phyloP scores from a whole-genome alignment of 2,888 invertebrate genomes.

The Lordiphosa fenestrarum region DNA sequence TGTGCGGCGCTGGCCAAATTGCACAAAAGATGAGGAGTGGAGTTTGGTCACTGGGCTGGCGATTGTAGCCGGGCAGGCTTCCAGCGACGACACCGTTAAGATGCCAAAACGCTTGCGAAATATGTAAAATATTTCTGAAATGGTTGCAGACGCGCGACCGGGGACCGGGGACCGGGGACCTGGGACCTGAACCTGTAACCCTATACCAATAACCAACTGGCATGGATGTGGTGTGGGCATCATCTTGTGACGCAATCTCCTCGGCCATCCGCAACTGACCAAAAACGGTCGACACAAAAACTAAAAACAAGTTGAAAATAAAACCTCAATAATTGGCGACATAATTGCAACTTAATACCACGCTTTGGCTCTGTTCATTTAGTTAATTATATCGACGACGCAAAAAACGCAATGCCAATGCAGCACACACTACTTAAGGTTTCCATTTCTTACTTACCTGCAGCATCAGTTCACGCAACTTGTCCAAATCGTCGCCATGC shows the following conservation, averaged over 20 bases:
- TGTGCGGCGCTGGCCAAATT: conserved; percentile 35
- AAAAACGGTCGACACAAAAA: conserved; percentile 21
- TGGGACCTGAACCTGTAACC: conserved; percentile 47
- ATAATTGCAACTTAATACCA: conserved; percentile 74
- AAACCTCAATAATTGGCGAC: conserved; percentile 73
- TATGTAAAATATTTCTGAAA: conserved; percentile 69
- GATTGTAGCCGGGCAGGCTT: conserved; percentile 68
- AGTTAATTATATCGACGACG: conserved; percentile 69
- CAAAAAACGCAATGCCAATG: conserved; percentile 51
- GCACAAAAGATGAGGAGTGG: conserved; percentile 58
- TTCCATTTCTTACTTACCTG: conserved; percentile 80
- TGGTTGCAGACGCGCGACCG: conserved; percentile 49
- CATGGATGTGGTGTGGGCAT: conserved; percentile 1
- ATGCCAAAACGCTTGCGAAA: conserved; percentile 18
- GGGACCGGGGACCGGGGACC: conserved; percentile 21
- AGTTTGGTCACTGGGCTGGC: conserved; percentile 43
- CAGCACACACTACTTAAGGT: conserved; percentile 19
- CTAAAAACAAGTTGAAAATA: conserved; percentile 68
- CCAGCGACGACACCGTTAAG: conserved; percentile 30
- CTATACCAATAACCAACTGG: conserved; percentile 47
- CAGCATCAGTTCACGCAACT: conserved; percentile 82
- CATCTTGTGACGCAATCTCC: too few species aligned
- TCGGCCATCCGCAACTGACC: conserved; percentile 26
- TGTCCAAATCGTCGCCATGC: conserved; percentile 82
- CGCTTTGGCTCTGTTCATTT: conserved; percentile 68